phyloP scores from a whole-genome alignment of 1,140 invertebrate species.

The Papilio aristodemus region DNA sequence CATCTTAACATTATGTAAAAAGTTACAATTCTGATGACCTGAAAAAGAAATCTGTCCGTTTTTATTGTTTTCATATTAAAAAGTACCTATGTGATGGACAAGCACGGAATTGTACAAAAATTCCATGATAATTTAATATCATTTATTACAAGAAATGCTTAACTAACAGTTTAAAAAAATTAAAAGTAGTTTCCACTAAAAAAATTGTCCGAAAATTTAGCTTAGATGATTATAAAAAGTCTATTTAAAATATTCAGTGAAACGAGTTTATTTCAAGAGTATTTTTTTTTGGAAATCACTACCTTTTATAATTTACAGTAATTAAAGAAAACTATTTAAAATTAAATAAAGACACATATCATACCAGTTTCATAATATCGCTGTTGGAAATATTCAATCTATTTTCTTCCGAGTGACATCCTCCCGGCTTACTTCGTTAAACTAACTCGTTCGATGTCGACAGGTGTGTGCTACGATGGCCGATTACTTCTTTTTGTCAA shows the following conservation, averaged over 20 bases:
- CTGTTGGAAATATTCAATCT: constrained; percentile 4
- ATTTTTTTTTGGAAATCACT: too few species aligned
- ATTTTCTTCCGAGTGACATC: constrained; percentile 17
- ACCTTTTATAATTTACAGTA: too few species aligned
- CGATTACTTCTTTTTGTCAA: constrained; percentile 5
- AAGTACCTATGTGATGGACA: too few species aligned
- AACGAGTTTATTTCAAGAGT: too few species aligned
- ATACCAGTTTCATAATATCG: constrained; percentile 28
- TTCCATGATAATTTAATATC: too few species aligned
- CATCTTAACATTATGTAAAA: constrained; percentile 12
- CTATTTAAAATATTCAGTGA: too few species aligned
- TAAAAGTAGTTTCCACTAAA: too few species aligned
- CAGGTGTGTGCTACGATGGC: neutral
- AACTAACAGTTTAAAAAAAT: too few species aligned
- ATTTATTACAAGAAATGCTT: too few species aligned
- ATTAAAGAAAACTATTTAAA: neutral
- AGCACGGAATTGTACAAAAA: too few species aligned
- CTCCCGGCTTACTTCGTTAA: neutral
- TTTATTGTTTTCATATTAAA: neutral
- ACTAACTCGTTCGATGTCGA: neutral
- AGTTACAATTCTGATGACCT: constrained; percentile 2
- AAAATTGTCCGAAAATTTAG: too few species aligned
- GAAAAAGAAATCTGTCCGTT: neutral
- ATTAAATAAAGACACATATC: constrained; percentile 3
- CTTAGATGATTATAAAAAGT: too few species aligned